These are phyloP conservation scores for Cephus pygmeus DNA, from an alignment of 2,888 invertebrate species.

Conservation along the genomic window DNA sequence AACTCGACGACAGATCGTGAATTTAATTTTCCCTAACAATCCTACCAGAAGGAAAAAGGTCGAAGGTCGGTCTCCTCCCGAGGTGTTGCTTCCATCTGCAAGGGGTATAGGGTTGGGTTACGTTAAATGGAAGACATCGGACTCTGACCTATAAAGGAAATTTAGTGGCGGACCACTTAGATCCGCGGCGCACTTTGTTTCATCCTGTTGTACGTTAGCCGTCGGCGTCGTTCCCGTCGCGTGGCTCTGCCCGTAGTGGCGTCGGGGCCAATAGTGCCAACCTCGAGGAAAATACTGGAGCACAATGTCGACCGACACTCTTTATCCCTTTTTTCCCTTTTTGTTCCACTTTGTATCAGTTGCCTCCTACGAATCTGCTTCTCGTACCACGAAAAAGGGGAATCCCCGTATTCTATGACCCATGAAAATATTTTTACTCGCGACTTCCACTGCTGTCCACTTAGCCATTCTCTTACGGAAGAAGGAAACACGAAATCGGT, in stretches of 20 bases:
- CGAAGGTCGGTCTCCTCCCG: background rate
- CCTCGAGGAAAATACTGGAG: background rate
- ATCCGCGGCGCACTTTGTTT: background rate
- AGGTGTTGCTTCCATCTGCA: background rate
- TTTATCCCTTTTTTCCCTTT: background rate
- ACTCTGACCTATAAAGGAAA: conserved; percentile 24
- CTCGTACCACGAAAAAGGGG: background rate
- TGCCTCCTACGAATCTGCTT: background rate
- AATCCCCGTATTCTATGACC: background rate
- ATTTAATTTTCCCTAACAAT: background rate
- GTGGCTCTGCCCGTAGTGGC: background rate
- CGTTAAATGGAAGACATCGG: conserved; percentile 18
- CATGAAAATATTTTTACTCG: background rate
- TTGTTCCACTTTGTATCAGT: background rate
- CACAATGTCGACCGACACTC: background rate
- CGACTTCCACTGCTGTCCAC: background rate
- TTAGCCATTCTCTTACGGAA: background rate
- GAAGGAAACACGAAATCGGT: background rate
- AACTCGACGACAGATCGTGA: background rate
- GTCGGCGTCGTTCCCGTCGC: background rate
- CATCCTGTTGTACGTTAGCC: background rate
- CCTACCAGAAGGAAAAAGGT: background rate
- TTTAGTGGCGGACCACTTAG: conserved; percentile 21
- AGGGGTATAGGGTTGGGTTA: background rate
- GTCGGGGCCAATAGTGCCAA: background rate